These are phyloP conservation scores for Octodon degus DNA, from an alignment of 2,113 vertebrate genomes.

Conservation along the genomic window DNA sequence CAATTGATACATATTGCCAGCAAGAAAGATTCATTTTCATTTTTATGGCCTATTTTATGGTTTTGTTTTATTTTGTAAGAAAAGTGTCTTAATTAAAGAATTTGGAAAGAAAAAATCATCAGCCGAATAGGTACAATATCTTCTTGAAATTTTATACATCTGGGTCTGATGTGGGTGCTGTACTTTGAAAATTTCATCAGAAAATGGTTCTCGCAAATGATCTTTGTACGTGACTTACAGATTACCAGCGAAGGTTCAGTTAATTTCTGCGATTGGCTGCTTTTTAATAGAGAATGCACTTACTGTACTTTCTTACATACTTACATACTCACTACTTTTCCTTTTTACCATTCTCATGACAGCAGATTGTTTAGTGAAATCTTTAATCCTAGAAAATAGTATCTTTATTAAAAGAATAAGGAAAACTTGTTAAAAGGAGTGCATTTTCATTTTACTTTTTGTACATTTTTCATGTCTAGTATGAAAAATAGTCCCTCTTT, in stretches of 20 bases:
- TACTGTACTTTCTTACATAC: background rate
- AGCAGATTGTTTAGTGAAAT: constrained; percentile 44
- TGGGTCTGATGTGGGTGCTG: background rate
- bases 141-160: constrained; percentile 33
- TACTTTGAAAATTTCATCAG: constrained; percentile 31
- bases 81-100: background rate
- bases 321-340: background rate
- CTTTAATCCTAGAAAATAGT: constrained; percentile 17
- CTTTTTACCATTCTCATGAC: constrained; percentile 39
- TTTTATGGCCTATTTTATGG: background rate
- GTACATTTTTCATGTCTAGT: background rate
- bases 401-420: constrained; percentile 59
- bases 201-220: background rate
- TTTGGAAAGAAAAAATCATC: background rate
- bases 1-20: background rate
- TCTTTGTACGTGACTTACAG: constrained; percentile 41
- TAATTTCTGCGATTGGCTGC: constrained; percentile 28
- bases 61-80: background rate
- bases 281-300: constrained; percentile 57
- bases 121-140: background rate
- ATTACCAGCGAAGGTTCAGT: background rate
- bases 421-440: constrained; percentile 48
- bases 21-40: constrained; percentile 14
- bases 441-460: background rate
- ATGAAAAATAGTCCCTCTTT: constrained; percentile 45